phyloP scores from a whole-genome alignment of 2,888 invertebrate genomes.

The Aethes cnicana region DNA sequence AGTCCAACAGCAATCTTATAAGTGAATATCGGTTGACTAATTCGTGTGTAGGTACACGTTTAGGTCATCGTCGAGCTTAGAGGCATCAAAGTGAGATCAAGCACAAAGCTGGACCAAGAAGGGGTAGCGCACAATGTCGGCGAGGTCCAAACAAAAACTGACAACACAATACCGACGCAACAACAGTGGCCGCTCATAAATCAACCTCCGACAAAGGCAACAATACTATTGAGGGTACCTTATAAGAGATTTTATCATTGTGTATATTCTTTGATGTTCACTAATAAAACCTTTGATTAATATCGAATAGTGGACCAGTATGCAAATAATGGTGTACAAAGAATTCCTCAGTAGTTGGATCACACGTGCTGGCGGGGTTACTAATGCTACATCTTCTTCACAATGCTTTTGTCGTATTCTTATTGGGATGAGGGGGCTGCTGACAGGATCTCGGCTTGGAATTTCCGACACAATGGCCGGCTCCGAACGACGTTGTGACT shows the following conservation, averaged over 20 bases:
- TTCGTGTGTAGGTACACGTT: conserved; percentile 48
- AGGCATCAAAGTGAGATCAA: conserved; percentile 78
- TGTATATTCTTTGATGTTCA: conserved; percentile 81
- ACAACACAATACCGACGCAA: conserved; percentile 78
- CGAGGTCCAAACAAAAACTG: conserved; percentile 79
- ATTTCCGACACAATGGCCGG: conserved; percentile 33
- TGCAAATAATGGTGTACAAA: conserved; percentile 77
- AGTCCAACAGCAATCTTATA: conserved; percentile 11
- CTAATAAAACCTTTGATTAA: conserved; percentile 83
- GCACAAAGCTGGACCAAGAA: conserved; percentile 76
- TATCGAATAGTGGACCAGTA: conserved; percentile 81
- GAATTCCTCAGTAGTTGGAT: conserved; percentile 69
- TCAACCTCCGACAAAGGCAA: conserved; percentile 81
- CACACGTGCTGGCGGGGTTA: conserved; percentile 72
- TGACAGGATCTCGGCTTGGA: conserved; percentile 41
- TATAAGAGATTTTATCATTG: conserved; percentile 82
- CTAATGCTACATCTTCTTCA: conserved; percentile 73
- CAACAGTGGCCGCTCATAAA: conserved; percentile 82
- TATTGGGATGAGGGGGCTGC: conserved; percentile 42
- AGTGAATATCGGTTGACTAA: conserved; percentile 40
- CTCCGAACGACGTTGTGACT: conserved; percentile 10
- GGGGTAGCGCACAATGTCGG: conserved; percentile 80
- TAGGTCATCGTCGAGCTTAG: conserved; percentile 68
- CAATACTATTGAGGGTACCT: conserved; percentile 82
- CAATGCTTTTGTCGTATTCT: conserved; percentile 62